These are phyloP conservation scores for Phyllostomus discolor DNA, from an alignment of 2,113 vertebrate species.

Conservation along the genomic window DNA sequence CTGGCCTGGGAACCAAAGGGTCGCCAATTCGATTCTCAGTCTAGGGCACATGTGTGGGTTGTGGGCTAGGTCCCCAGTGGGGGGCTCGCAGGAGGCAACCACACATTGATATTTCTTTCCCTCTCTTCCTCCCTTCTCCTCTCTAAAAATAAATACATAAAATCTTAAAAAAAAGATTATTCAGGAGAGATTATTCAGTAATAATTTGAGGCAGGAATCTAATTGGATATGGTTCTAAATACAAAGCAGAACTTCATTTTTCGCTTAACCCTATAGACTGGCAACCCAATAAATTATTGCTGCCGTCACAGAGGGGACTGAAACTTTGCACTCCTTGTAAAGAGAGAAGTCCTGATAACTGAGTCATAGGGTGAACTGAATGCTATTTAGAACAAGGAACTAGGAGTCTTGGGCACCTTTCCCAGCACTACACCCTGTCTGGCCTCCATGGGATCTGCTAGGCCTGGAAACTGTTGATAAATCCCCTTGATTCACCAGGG, in stretches of 20 bases:
- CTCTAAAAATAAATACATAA: no score
- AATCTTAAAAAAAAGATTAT: not conserved
- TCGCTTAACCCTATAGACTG: not conserved
- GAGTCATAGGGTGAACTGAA: conserved; percentile 53
- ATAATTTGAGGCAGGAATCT: conserved; percentile 15
- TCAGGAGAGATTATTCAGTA: conserved; percentile 7
- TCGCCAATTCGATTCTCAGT: no score
- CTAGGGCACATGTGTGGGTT: no score
- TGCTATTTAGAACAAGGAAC: conserved; percentile 58
- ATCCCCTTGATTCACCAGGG: not conserved
- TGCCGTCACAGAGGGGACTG: not conserved
- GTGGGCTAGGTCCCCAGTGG: no score
- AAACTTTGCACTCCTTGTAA: conserved; percentile 36
- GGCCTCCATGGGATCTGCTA: not conserved
- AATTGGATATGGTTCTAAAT: conserved; percentile 34
- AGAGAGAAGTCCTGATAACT: conserved; percentile 57
- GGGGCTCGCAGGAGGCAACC: no score
- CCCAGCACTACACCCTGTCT: not conserved
- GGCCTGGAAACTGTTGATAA: not conserved
- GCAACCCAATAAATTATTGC: not conserved
- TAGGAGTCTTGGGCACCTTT: conserved; percentile 18
- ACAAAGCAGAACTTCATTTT: conserved; percentile 38
- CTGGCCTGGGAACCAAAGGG: no score
- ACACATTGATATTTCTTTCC: no score
- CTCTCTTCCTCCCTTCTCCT: no score